Base-by-base conservation (phyloP, 2,113 vertebrate genomes). In the Notothenia rossii region DNA sequence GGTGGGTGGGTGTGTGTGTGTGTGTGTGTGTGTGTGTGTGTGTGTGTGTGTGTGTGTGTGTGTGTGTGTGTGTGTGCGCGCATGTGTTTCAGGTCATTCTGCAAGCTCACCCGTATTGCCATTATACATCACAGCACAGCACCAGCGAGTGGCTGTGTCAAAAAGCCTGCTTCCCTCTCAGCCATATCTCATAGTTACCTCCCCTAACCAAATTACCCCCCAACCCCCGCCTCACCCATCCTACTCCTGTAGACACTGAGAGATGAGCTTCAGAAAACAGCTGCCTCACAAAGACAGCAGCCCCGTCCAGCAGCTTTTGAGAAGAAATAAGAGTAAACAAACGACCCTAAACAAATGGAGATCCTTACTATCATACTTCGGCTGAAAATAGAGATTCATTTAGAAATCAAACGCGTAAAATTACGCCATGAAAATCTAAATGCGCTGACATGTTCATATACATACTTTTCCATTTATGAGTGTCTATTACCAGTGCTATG, bases 141-240 rank as follows among this genome's bases (percentile, higher is more conserved):
- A 77, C 60, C 81, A 79, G 89, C 79, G 74, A 90, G 83, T 85
- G 79, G 87, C 79, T 88, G 91, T 94, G 94, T 94, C 93, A 94
- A 90, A 95, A 93, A 90, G 89, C 85, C 89, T 91, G 83, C 79
- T 86, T 86, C 73, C 75, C 78, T 74, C 90, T 69, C 82, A 20
- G 5, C 91, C 91, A 95, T 96, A 94, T 93, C 93, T 96, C 94
- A 95, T 93, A 93, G 94, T 96, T 95, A 95, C 94, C 93, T 93
- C 91, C 88, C 82, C 89, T 95, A 95, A 96, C 93, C 89, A 91
- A 93, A 95, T 95, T 95, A 95, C 87, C 83, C 81, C 63, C 46
- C 74, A 40, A 60, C 84, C 82, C 76, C 72, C 75, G 18, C 75
- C 75, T 85, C 73, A n/a, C 68, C 84, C 82, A 13, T 80, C 83